Evolutionary conservation across 2,888 invertebrate species (phyloP).

Genomic region (Troilus luridus): DNA sequence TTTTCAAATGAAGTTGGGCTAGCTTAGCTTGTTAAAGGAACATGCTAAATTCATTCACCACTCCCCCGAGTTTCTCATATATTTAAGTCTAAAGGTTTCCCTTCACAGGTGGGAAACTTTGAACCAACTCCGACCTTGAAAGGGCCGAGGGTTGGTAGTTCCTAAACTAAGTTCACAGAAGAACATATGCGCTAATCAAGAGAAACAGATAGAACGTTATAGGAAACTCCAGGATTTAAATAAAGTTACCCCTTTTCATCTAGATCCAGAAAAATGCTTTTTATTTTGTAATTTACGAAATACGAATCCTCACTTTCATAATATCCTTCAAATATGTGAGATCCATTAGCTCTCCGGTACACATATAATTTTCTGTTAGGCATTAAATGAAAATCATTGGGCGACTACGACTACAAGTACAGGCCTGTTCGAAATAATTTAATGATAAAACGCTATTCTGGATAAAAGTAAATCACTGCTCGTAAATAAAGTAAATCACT

Average conservation of each 20-base stretch:
- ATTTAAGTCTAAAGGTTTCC: background rate
- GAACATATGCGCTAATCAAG: slow-evolving; percentile 18
- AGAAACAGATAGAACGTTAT: background rate
- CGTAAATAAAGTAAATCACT: no score
- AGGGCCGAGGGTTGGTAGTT: background rate
- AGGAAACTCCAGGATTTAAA: background rate
- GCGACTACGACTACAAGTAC: no score
- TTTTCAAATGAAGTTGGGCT: background rate
- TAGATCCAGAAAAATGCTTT: background rate
- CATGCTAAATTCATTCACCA: slow-evolving; percentile 13
- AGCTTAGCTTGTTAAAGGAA: background rate
- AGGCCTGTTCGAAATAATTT: no score
- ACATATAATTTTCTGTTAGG: no score
- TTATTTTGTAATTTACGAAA: no score
- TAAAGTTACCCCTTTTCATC: background rate
- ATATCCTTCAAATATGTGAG: no score
- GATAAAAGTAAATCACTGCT: no score
- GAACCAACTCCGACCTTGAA: slow-evolving; percentile 35
- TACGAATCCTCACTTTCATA: no score
- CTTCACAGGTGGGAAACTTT: slow-evolving; percentile 19
- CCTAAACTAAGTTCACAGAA: background rate
- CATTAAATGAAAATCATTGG: no score
- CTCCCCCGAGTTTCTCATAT: background rate
- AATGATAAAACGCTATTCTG: no score
- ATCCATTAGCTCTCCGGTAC: no score